These are phyloP conservation scores for Parapristionchus giblindavisi DNA, from an alignment of 2,888 invertebrate species.

Conservation along the genomic window DNA sequence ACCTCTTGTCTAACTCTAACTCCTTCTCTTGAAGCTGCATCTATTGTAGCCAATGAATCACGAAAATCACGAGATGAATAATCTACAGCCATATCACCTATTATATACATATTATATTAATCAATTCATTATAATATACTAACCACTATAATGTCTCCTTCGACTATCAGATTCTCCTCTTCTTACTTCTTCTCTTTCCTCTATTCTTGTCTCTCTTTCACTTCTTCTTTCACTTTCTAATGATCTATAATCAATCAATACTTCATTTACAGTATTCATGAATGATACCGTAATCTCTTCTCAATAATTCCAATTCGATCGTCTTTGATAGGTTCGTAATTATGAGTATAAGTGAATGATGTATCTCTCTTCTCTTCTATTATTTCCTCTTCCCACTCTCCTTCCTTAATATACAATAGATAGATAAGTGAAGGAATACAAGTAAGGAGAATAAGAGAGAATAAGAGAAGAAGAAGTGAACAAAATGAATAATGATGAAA, in stretches of 20 bases:
- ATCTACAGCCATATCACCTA: slow-evolving; percentile 53
- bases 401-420: slow-evolving; percentile 9
- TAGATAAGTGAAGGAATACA: slow-evolving; percentile 5
- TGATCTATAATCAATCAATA: not conserved
- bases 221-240: not conserved
- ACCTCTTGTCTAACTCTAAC: slow-evolving; percentile 26
- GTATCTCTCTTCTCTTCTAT: slow-evolving; percentile 25
- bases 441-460: not conserved
- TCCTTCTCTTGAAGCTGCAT: slow-evolving; percentile 59
- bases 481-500: not conserved
- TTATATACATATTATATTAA: not conserved
- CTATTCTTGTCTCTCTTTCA: not conserved
- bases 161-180: slow-evolving; percentile 13
- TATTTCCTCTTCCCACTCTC: slow-evolving; percentile 34
- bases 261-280: not conserved
- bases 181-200: too few species aligned
- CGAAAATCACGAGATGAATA: slow-evolving; percentile 64
- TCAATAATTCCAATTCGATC: slow-evolving; percentile 32
- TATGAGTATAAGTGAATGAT: slow-evolving; percentile 19
- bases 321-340: slow-evolving; percentile 6
- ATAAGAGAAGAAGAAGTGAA: not conserved
- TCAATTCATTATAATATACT: not conserved
- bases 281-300: slow-evolving; percentile 13
- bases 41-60: slow-evolving; percentile 65
- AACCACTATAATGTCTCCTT: not conserved